A percentile compares a stretch with the other conserved stretches of the same genome.
Conservation (phyloP, 2,888 invertebrate genomes). For the Eupithecia exiguata region DNA sequence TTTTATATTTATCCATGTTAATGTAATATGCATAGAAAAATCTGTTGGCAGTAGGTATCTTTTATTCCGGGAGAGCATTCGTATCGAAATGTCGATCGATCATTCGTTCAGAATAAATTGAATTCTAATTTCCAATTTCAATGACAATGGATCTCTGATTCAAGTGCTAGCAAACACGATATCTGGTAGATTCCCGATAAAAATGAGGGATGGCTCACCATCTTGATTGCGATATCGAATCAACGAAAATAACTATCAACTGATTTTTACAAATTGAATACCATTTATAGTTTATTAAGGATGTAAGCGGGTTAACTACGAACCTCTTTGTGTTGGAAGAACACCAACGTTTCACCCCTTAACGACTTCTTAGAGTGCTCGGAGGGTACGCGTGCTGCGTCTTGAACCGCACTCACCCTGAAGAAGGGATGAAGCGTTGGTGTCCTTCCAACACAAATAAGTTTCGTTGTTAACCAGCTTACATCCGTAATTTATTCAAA, state of each 20-base stretch:
- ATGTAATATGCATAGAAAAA: slow-evolving; percentile 45
- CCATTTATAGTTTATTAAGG: neutral
- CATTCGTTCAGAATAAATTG: slow-evolving; percentile 66
- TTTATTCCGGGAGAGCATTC: slow-evolving; percentile 38
- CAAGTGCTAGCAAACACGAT: slow-evolving; percentile 56
- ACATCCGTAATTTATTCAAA: too few relatives aligned
- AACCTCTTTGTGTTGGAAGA: too few relatives aligned
- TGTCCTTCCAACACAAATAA: too few relatives aligned
- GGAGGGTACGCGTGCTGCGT: too few relatives aligned
- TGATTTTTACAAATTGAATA: neutral
- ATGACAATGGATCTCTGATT: slow-evolving; percentile 66
- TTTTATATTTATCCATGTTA: slow-evolving; percentile 22
- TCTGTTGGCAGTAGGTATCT: slow-evolving; percentile 35
- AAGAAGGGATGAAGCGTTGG: too few relatives aligned
- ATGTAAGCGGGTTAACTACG: too few relatives aligned
- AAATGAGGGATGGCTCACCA: slow-evolving; percentile 40
- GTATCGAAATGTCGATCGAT: slow-evolving; percentile 63
- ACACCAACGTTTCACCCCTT: too few relatives aligned
- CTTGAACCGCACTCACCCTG: too few relatives aligned
- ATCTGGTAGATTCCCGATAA: slow-evolving; percentile 51
- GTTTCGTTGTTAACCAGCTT: too few relatives aligned
- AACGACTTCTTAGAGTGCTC: too few relatives aligned
- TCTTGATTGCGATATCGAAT: slow-evolving; percentile 18
- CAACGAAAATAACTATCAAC: slow-evolving; percentile 2
- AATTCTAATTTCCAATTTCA: slow-evolving; percentile 75